Evolutionary conservation across 2,888 invertebrate genomes (phyloP).

Genomic region (Sabellastarte sp.): DNA sequence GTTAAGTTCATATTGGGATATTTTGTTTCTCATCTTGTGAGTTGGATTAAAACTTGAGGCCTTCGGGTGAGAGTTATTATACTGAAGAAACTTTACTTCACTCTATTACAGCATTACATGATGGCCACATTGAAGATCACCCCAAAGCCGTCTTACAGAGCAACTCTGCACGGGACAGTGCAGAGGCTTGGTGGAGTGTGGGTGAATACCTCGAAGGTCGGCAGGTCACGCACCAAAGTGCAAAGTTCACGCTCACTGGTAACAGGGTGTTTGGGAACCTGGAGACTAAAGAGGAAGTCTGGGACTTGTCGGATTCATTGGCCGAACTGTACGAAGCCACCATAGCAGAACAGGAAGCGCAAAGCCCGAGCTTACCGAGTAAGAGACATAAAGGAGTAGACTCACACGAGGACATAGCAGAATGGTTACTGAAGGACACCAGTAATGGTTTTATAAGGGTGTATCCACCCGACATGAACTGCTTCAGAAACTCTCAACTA

Average conservation of each 20-base stretch:
- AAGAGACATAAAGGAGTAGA: background rate
- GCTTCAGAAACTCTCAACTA: slow-evolving; percentile 40
- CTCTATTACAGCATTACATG: background rate
- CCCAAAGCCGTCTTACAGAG: too few relatives aligned
- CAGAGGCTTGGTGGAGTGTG: slow-evolving; percentile 31
- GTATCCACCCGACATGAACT: slow-evolving; percentile 44
- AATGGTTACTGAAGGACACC: slow-evolving; percentile 50
- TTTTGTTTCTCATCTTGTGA: too few relatives aligned
- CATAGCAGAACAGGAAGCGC: too few relatives aligned
- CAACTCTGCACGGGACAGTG: slow-evolving; percentile 1
- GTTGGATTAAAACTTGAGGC: too few relatives aligned
- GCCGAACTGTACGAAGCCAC: slow-evolving; percentile 40
- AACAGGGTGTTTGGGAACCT: slow-evolving; percentile 22
- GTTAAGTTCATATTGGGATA: too few relatives aligned
- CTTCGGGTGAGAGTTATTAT: too few relatives aligned
- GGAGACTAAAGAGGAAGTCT: slow-evolving; percentile 36
- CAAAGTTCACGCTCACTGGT: slow-evolving; percentile 23
- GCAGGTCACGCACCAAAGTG: slow-evolving; percentile 24
- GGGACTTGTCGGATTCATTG: slow-evolving; percentile 56
- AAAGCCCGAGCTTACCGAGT: background rate
- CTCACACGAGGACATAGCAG: slow-evolving; percentile 34
- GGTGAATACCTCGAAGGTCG: slow-evolving; percentile 12
- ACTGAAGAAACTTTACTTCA: too few relatives aligned
- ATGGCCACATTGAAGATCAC: slow-evolving; percentile 6
- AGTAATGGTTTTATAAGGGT: slow-evolving; percentile 56